phyloP scores from a whole-genome alignment of 2,797 vertebrate genomes.

The Acanthornis magna region DNA sequence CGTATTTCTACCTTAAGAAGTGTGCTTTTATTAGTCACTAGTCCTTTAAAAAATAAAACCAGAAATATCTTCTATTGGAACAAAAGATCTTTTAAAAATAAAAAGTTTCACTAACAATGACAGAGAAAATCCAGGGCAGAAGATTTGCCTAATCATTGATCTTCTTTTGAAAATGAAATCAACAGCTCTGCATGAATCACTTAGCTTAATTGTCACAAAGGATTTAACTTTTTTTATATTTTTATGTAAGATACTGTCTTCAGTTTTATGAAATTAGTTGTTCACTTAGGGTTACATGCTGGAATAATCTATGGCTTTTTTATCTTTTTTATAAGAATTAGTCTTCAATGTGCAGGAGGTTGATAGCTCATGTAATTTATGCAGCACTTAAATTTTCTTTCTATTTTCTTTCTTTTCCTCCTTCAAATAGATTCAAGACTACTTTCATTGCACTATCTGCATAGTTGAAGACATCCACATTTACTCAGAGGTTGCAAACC shows the following conservation, averaged over 20 bases:
- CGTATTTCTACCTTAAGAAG: not conserved
- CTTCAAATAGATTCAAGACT: not conserved
- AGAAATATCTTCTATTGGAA: not conserved
- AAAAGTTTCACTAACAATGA: not conserved
- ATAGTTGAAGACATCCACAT: not conserved
- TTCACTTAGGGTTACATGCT: not conserved
- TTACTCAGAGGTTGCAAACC: not conserved
- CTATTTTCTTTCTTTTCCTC: not conserved
- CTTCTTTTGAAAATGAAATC: conserved; percentile 45
- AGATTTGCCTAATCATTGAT: conserved; percentile 13
- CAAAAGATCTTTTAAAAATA: not conserved
- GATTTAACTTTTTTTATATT: not conserved
- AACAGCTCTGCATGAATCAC: conserved; percentile 33
- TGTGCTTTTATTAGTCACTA: not conserved
- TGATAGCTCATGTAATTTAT: not conserved
- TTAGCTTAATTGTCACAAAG: conserved; percentile 33
- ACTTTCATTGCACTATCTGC: not conserved
- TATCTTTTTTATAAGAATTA: not conserved
- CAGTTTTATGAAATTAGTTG: conserved; percentile 41
- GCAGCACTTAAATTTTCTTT: not conserved
- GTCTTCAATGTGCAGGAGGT: not conserved
- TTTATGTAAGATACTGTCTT: not conserved
- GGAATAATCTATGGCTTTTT: not conserved
- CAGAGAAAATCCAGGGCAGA: not conserved
- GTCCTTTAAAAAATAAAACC: not conserved